phyloP scores from a whole-genome alignment of 2,797 vertebrate genomes.

The Girardinus metallicus region DNA sequence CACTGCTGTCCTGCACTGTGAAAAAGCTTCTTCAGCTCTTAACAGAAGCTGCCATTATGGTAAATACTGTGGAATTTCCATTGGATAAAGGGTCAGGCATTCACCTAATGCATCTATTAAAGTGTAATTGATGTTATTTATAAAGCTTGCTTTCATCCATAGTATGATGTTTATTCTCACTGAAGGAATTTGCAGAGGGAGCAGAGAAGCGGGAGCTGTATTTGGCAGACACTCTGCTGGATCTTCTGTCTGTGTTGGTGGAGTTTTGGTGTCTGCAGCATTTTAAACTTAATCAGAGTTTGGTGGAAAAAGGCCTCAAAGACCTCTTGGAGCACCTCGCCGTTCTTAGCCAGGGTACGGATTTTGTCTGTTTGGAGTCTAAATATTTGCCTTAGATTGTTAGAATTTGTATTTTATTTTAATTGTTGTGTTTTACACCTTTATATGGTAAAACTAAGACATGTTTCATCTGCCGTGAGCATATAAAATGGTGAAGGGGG shows the following conservation, averaged over 20 bases:
- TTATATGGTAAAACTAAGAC: neutral
- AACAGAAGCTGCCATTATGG: conserved; percentile 59
- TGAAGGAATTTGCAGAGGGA: conserved; percentile 41
- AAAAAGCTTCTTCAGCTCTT: conserved; percentile 74
- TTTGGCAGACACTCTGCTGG: conserved; percentile 81
- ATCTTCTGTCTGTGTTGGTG: conserved; percentile 86
- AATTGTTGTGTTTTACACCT: neutral
- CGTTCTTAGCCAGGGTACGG: conserved; percentile 87
- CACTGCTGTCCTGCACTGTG: conserved; percentile 72
- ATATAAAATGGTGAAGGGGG: neutral
- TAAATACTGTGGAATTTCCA: conserved; percentile 31
- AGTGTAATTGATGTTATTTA: neutral
- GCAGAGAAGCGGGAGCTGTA: conserved; percentile 76
- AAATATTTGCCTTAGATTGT: neutral
- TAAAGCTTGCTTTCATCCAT: neutral
- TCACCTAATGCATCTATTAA: neutral
- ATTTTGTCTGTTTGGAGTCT: neutral
- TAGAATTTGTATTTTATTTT: neutral
- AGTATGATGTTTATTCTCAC: conserved; percentile 15
- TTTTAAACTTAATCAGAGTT: conserved; percentile 83
- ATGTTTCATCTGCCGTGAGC: neutral
- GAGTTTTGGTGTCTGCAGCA: conserved; percentile 92
- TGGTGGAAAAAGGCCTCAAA: conserved; percentile 83
- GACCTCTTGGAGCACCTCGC: conserved; percentile 87
- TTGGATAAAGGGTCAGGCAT: neutral